Evolutionary conservation across 2,888 invertebrate genomes (phyloP).

Genomic region (Oscheius sp.): DNA sequence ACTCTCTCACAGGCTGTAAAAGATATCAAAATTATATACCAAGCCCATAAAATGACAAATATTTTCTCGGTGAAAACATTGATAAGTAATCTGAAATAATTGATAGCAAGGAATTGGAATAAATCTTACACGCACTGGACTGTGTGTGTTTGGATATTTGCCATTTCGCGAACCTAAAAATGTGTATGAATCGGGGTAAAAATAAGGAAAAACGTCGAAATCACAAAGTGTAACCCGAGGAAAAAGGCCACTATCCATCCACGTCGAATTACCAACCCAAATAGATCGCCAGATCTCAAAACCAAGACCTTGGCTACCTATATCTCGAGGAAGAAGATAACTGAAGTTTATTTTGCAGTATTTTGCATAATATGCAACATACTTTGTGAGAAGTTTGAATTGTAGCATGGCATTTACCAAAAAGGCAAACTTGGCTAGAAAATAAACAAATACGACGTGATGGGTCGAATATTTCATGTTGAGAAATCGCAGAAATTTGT

Average conservation of each 20-base stretch:
- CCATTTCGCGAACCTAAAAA: constrained; percentile 71
- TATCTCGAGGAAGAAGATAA: constrained; percentile 55
- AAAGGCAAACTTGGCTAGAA: constrained; percentile 66
- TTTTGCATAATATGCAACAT: too few relatives aligned
- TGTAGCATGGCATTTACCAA: constrained; percentile 60
- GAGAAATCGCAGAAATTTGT: constrained; percentile 62
- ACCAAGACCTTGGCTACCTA: constrained; percentile 51
- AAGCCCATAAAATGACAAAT: constrained; percentile 65
- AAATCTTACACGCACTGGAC: constrained; percentile 67
- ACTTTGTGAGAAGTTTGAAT: constrained; percentile 56
- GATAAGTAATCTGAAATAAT: constrained; percentile 43
- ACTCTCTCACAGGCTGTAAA: constrained; percentile 55
- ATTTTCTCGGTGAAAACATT: constrained; percentile 71
- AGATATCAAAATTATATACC: constrained; percentile 39
- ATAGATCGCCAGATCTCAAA: constrained; percentile 62
- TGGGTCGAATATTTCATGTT: constrained; percentile 64
- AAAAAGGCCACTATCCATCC: constrained; percentile 70
- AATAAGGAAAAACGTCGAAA: constrained; percentile 60
- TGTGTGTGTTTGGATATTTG: constrained; percentile 69
- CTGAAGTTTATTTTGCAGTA: too few relatives aligned
- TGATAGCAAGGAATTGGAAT: not conserved
- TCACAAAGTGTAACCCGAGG: constrained; percentile 73
- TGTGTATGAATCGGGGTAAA: not conserved
- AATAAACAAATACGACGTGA: constrained; percentile 67
- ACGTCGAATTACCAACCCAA: constrained; percentile 64